Conservation (phyloP, 1,140 invertebrate species). For the Lepidostoma basale region DNA sequence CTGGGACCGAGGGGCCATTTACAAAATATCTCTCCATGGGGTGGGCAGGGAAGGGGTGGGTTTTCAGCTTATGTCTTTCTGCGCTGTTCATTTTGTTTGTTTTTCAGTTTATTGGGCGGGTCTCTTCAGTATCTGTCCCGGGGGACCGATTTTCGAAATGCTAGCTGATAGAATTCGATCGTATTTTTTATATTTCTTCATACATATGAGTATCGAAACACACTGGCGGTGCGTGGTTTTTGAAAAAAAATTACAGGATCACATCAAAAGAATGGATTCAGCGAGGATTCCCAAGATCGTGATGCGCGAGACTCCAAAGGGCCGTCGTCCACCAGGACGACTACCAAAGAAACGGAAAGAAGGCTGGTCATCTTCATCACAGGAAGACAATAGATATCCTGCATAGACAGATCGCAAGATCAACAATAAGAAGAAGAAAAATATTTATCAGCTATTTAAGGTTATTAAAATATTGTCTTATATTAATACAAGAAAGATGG, state of each 20-base stretch:
- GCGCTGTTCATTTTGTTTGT: constrained; percentile 15
- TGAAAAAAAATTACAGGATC: not conserved
- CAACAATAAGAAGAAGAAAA: no score
- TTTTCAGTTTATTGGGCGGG: constrained; percentile 24
- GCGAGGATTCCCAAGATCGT: no score
- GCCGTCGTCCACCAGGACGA: no score
- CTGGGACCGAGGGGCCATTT: not conserved
- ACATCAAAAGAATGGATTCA: no score
- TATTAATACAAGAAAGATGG: no score
- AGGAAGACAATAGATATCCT: no score
- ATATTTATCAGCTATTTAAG: no score
- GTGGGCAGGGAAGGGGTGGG: not conserved
- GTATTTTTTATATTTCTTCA: constrained; percentile 26
- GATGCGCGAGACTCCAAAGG: no score
- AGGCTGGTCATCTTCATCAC: no score
- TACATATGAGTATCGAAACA: not conserved
- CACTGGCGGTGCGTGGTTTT: not conserved
- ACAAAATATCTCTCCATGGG: not conserved
- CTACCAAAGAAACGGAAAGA: no score
- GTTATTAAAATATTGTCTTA: no score
- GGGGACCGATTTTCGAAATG: constrained; percentile 16
- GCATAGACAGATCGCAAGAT: no score
- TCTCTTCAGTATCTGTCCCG: not conserved
- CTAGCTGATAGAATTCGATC: constrained; percentile 23
- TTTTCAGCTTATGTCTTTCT: constrained; percentile 3